Conservation (phyloP, 2,888 invertebrate genomes). For the Bruchidius siliquastri region DNA sequence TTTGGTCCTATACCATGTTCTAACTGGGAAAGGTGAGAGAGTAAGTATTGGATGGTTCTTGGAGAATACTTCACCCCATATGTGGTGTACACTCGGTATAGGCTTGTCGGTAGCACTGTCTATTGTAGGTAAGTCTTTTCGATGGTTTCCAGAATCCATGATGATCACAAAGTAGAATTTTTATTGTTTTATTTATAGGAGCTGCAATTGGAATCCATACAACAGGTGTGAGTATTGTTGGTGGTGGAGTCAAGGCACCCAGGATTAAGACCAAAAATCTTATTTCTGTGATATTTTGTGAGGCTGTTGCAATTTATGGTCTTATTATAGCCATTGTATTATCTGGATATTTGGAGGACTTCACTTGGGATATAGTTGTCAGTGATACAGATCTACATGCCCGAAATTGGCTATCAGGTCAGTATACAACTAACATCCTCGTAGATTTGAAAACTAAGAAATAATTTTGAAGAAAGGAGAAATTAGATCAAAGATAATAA, state of each 20-base stretch:
- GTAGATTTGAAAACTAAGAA: too few species aligned
- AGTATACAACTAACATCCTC: conserved; percentile 1
- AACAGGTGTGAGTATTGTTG: conserved; percentile 92
- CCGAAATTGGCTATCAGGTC: conserved; percentile 67
- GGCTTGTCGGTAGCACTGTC: conserved; percentile 91
- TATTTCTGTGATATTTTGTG: conserved; percentile 99
- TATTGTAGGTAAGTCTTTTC: conserved; percentile 58
- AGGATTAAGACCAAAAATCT: conserved; percentile 99
- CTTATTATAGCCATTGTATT: conserved; percentile 97
- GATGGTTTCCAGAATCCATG: too few species aligned
- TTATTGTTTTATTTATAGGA: too few species aligned
- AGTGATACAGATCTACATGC: conserved; percentile 46
- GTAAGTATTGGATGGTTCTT: conserved; percentile 90
- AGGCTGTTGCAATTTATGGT: conserved; percentile 99
- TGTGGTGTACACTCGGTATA: conserved; percentile 95
- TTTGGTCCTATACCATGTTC: conserved; percentile 60
- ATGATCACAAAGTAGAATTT: too few species aligned
- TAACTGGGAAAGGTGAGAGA: conserved; percentile 82
- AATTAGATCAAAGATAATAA: too few species aligned
- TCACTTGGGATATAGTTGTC: conserved; percentile 49
- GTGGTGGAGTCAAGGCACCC: conserved; percentile 97
- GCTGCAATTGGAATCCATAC: conserved; percentile 95
- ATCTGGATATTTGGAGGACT: conserved; percentile 64
- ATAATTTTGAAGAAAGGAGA: too few species aligned
- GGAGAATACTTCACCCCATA: conserved; percentile 83